Conservation (phyloP, 1,140 invertebrate genomes). For the Pogonus chalceus region DNA sequence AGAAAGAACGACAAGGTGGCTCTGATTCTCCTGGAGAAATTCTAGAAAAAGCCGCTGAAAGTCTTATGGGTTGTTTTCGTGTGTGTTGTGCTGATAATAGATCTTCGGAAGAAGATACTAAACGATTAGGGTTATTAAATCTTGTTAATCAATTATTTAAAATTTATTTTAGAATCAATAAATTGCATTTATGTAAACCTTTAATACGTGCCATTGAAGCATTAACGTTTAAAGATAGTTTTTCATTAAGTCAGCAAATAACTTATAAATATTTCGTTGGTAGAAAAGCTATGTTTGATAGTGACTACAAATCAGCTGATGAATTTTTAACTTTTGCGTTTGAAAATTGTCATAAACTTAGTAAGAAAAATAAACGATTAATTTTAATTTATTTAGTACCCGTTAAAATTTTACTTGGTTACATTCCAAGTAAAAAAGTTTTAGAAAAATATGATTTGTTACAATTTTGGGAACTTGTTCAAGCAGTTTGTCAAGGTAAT, state of each 20-base stretch:
- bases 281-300: slow-evolving; percentile 96
- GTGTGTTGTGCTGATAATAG: slow-evolving; percentile 92
- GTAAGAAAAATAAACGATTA: slow-evolving; percentile 79
- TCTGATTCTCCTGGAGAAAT: slow-evolving; percentile 59
- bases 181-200: slow-evolving; percentile 92
- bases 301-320: slow-evolving; percentile 86
- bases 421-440: slow-evolving; percentile 70
- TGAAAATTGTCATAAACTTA: slow-evolving; percentile 74
- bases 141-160: slow-evolving; percentile 96
- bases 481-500: slow-evolving; percentile 83
- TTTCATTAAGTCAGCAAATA: slow-evolving; percentile 76
- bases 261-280: slow-evolving; percentile 97
- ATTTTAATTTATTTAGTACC: slow-evolving; percentile 95
- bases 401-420: slow-evolving; percentile 93
- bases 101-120: slow-evolving; percentile 78
- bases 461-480: slow-evolving; percentile 81
- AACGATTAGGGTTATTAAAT: slow-evolving; percentile 90
- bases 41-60: slow-evolving; percentile 88
- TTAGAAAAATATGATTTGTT: slow-evolving; percentile 83
- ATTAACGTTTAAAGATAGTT: slow-evolving; percentile 77
- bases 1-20: slow-evolving; percentile 42
- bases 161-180: slow-evolving; percentile 96
- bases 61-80: slow-evolving; percentile 87
- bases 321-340: slow-evolving; percentile 89
- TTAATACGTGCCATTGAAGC: slow-evolving; percentile 93